Evolutionary conservation across 1,140 invertebrate genomes (phyloP), one percentile per base, ranked within the genome.

Genomic region (Eulimnadia texana): DNA sequence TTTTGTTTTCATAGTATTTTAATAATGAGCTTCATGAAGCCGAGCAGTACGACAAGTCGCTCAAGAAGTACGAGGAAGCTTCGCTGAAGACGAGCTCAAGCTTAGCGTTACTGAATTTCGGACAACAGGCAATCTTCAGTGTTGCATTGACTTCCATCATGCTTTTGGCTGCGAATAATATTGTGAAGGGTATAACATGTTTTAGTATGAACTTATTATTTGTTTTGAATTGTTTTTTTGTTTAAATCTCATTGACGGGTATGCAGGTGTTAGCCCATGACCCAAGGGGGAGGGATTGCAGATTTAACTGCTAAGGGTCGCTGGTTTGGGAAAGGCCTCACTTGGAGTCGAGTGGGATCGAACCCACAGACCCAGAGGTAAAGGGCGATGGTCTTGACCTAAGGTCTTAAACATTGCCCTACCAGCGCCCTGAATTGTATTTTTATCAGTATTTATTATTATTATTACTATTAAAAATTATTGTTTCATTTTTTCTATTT

Each of bases 41-140:
- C 0, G 77, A 89, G 59, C 80, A 86, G 70, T 99, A 99, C 71
- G 92, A 99, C 70, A 75, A 80, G 65, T 83, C 85, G 47, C 75
- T 98, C 29, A 82, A 84, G 68, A 89, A 88, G 73, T 97, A 91
- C 71, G 89, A 97, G 77, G 73, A 75, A 1, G 92, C 95, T 3
- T 96, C 93, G 13, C 77, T 98, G 23, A 98, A 98, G 75, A 98
- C 94, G 0, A 92, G 84, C 53, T 88, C 88, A 0, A 97, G 92
- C 72, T 78, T 99, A 64, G 94, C 96, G 0, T 63, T 88, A 58
- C 76, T 99, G 1, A 99, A 99, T 79, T 98, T 97, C 77, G 94
- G 95, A n/a, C 97, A 99, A 72, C 94, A 96, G 76, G 86, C 87
- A 0, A 98, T 99, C 66, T 98, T 99, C 72, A 97, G 91, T 73